Conservation (phyloP, 1,140 invertebrate genomes). For the Coboldia fuscipes region DNA sequence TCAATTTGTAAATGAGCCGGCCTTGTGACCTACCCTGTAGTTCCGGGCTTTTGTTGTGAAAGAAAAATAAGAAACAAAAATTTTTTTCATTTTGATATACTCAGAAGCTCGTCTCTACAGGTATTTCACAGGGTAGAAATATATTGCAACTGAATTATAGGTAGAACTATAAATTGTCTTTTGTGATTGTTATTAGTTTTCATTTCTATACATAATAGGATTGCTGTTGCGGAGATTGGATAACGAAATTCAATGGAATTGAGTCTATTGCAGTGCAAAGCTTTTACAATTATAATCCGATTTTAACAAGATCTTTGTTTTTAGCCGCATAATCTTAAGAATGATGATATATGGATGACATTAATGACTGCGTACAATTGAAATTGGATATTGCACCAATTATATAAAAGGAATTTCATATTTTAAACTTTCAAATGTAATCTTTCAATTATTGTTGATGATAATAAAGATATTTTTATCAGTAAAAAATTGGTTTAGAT, state of each 20-base stretch:
- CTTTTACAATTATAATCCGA: too few relatives aligned
- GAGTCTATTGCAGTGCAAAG: background rate
- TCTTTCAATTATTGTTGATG: too few relatives aligned
- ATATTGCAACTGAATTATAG: background rate
- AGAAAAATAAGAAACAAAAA: too few relatives aligned
- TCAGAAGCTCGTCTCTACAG: conserved; percentile 99
- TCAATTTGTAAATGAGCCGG: conserved; percentile 47
- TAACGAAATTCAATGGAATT: background rate
- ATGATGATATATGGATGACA: too few relatives aligned
- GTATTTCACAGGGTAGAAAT: conserved; percentile 88
- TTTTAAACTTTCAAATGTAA: too few relatives aligned
- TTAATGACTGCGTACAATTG: too few relatives aligned
- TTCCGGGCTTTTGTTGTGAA: conserved; percentile 98
- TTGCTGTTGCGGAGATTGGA: background rate
- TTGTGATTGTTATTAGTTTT: background rate
- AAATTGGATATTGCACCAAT: too few relatives aligned
- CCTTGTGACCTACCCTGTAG: conserved; percentile 98
- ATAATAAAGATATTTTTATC: too few relatives aligned
- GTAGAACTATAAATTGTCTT: background rate
- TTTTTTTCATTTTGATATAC: conserved; percentile 27
- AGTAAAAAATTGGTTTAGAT: too few relatives aligned
- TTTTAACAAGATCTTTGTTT: too few relatives aligned
- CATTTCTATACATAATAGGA: background rate
- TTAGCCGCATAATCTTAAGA: too few relatives aligned
- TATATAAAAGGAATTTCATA: too few relatives aligned